Evolutionary conservation across 2,888 invertebrate species (phyloP), one percentile per base, ranked within the genome.

Genomic region (Drosophila gaucha): DNA sequence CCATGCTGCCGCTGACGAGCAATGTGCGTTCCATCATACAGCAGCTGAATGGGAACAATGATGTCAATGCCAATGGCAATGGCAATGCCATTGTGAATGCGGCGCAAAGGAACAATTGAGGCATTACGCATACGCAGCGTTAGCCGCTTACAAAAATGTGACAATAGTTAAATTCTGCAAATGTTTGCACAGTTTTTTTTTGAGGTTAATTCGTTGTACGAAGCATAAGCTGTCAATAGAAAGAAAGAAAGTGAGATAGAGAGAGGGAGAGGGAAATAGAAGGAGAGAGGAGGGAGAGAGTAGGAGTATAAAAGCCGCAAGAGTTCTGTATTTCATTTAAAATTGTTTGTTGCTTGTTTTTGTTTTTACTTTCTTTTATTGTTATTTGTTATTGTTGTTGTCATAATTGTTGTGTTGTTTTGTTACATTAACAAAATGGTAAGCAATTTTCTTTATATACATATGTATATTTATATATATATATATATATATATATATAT

Each of bases 11-110:
- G 26, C 66, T 83, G 57, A 83, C 82, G 52, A 78, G 76, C 70
- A 87, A 79, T 63, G 85, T 90, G 55, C 88, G 89, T 49, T 84
- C 87, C 22, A 89, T 90, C 16, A 88, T 89, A 35, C 86, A 90
- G 38, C 89, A 90, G 71, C 39, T 90, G 31, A 90, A 83, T 43
- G 77, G 73, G 59, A 77, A 59, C 66, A 84, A 82, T 64, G 88
- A 84, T 12, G 52, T 56, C 63, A 68, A 56, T 66, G 51, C 6
- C 62, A 73, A 71, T 59, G 69, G 46, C 66, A 82, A 82, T 63
- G 86, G 82, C 49, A 67, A 67, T 60, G 73, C 74, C 52, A 41
- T 74, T 55, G 60, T 72, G 64, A 24, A 47, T 56, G 58, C 55
- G 35, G 57, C 55, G 12, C 69, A 64, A 44, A 54, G 78, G 44